Evolutionary conservation across 2,888 invertebrate genomes (phyloP).

Genomic region (Eilema depressum): DNA sequence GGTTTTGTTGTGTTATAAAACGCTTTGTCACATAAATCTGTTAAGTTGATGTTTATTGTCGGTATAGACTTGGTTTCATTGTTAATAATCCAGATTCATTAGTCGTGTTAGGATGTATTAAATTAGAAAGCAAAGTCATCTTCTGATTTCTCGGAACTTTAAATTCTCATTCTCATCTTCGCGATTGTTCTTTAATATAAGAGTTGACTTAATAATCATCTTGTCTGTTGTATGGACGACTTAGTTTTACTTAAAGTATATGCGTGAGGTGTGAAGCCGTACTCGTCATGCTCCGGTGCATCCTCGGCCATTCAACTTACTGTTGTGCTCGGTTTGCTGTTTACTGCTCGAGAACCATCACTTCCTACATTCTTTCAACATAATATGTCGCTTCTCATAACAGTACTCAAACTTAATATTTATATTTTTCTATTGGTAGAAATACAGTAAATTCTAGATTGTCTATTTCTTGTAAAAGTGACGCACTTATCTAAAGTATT

Average conservation of each 20-base stretch:
- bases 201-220: slow-evolving; percentile 5
- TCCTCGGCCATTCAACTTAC: slow-evolving; percentile 79
- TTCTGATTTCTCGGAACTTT: slow-evolving; percentile 12
- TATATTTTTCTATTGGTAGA: not conserved
- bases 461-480: not conserved
- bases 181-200: not conserved
- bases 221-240: slow-evolving; percentile 23
- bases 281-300: slow-evolving; percentile 75
- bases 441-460: not conserved
- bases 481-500: slow-evolving; percentile 3
- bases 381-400: slow-evolving; percentile 44
- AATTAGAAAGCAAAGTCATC: slow-evolving; percentile 41
- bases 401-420: slow-evolving; percentile 26
- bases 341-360: slow-evolving; percentile 74
- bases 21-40: slow-evolving; percentile 85
- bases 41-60: slow-evolving; percentile 70
- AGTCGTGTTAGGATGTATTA: slow-evolving; percentile 50
- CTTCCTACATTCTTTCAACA: slow-evolving; percentile 73
- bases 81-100: slow-evolving; percentile 77
- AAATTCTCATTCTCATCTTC: not conserved
- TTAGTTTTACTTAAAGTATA: slow-evolving; percentile 34
- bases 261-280: slow-evolving; percentile 69
- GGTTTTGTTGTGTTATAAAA: slow-evolving; percentile 82
- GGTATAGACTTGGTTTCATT: slow-evolving; percentile 69
- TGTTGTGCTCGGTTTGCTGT: slow-evolving; percentile 73